Evolutionary conservation across 2,888 invertebrate species (phyloP).

Genomic region (Enoplolaimus lenunculus): DNA sequence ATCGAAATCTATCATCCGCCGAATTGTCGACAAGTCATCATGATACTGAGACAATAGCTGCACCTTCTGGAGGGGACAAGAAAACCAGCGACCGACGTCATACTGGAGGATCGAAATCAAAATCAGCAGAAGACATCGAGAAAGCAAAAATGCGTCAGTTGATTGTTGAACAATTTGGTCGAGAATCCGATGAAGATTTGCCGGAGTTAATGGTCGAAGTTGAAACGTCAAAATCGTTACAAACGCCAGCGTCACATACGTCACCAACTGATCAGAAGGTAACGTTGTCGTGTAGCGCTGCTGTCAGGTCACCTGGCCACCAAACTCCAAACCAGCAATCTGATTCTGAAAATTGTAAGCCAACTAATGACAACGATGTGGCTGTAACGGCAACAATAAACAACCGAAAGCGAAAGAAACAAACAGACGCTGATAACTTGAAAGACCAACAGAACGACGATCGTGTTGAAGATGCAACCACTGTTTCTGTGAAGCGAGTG

Average conservation of each 20-base stretch:
- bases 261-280: neutral
- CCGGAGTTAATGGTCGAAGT: neutral
- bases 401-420: neutral
- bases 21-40: too few species aligned
- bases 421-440: neutral
- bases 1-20: too few species aligned
- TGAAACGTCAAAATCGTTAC: neutral
- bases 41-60: too few species aligned
- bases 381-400: neutral
- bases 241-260: neutral
- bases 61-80: too few species aligned
- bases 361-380: neutral
- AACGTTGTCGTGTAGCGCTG: too few species aligned
- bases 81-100: too few species aligned
- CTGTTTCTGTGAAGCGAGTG: neutral
- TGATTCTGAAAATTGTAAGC: neutral
- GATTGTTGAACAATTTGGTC: slow-evolving; percentile 19
- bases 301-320: too few species aligned
- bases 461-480: neutral
- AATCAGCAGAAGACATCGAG: too few species aligned
- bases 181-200: neutral
- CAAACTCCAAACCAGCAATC: neutral
- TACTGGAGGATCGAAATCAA: too few species aligned
- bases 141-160: slow-evolving; percentile 14
- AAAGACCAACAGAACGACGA: neutral